A percentile compares a stretch with the other conserved stretches of the same genome.
Evolutionary conservation across 2,888 invertebrate species (phyloP).

Genomic region (Boloria euphrosyne): DNA sequence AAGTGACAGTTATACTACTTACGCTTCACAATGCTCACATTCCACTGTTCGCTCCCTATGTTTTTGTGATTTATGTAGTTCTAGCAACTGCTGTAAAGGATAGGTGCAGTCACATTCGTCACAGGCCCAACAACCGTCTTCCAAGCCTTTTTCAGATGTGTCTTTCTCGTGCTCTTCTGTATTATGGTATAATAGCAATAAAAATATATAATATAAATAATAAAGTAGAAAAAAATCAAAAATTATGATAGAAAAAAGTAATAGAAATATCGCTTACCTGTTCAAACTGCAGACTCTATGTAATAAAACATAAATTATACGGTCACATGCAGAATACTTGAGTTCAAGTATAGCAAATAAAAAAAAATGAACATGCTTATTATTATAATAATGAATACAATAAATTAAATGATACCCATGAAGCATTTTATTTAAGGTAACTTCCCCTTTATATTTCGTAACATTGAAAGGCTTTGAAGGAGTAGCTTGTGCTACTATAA

Average conservation of each 20-base stretch:
- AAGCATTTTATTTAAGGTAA: no score
- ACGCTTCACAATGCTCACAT: constrained; percentile 76
- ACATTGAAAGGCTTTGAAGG: no score
- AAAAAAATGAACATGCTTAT: no score
- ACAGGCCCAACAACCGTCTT: constrained; percentile 78
- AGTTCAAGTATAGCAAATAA: no score
- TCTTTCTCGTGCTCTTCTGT: constrained; percentile 19
- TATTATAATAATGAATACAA: no score
- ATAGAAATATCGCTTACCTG: constrained; percentile 14
- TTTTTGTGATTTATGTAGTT: constrained; percentile 85
- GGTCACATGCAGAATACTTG: constrained; percentile 11
- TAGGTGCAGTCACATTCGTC: constrained; percentile 87
- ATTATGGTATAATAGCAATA: constrained; percentile 12
- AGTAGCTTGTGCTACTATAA: no score
- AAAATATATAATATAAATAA: neutral
- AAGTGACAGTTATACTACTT: constrained; percentile 49
- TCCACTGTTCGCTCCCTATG: constrained; percentile 82
- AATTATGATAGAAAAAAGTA: neutral
- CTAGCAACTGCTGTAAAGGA: constrained; percentile 85
- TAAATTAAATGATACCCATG: no score
- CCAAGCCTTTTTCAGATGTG: constrained; percentile 28
- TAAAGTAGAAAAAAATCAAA: no score
- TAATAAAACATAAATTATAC: neutral
- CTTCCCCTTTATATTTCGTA: no score
- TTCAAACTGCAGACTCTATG: neutral